Evolutionary conservation across 2,797 vertebrate species (phyloP).

Genomic region (Enteromius radiatus): DNA sequence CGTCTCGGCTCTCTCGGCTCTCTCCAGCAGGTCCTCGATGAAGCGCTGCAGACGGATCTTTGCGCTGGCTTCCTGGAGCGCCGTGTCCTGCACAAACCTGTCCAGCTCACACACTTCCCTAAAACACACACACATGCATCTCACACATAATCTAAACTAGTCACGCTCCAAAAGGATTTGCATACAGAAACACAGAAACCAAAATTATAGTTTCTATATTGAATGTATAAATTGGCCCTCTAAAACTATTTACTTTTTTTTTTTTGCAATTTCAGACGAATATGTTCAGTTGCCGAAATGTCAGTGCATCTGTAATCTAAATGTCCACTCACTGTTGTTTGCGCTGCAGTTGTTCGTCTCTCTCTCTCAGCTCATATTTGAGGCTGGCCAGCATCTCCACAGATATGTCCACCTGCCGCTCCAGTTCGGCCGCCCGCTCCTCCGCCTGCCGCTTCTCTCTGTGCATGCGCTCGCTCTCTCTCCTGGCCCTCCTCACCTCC

Average conservation of each 20-base stretch:
- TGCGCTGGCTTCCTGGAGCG: conserved; percentile 70
- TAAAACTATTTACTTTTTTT: conserved; percentile 40
- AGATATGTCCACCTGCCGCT: conserved; percentile 84
- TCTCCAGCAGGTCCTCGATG: conserved; percentile 58
- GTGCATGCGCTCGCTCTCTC: conserved; percentile 81
- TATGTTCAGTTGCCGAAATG: background rate
- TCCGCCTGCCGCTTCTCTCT: conserved; percentile 84
- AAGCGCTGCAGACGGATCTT: conserved; percentile 73
- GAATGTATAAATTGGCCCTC: background rate
- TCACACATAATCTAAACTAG: background rate
- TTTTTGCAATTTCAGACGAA: background rate
- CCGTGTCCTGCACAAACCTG: conserved; percentile 70
- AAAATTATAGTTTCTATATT: background rate
- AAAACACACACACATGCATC: conserved; percentile 30
- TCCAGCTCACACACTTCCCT: conserved; percentile 74
- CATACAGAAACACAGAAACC: background rate
- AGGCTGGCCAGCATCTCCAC: conserved; percentile 87
- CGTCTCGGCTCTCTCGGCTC: conserved; percentile 57
- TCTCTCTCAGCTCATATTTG: conserved; percentile 85
- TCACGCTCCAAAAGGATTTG: background rate
- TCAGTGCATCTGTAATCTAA: background rate
- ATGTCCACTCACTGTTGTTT: conserved; percentile 87
- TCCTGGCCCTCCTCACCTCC: conserved; percentile 82
- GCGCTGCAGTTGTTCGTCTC: conserved; percentile 83
- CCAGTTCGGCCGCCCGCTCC: conserved; percentile 79